Base-by-base conservation (phyloP, 2,888 invertebrate genomes). In the Drosophila tanythrix region DNA sequence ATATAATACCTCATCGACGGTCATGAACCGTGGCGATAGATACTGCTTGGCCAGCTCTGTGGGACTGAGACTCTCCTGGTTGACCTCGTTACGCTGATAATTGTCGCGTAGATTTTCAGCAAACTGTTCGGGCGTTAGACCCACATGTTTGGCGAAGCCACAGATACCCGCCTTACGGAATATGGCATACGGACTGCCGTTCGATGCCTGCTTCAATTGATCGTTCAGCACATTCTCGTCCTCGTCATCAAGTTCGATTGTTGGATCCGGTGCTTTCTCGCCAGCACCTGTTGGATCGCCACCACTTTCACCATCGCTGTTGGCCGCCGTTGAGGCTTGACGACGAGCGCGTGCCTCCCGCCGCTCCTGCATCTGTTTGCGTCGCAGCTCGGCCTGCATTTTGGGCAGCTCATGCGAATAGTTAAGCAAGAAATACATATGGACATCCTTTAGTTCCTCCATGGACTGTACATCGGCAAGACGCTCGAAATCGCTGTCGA, bases 41-140 rank as follows among this genome's bases (percentile, higher is more conserved):
- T 95, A 98, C 82, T 98, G 97, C 62, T 95, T 95, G 1, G 98
- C 98, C 25, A 97, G 94, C 79, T 97, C 97, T 0, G 95, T 89
- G 0, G 98, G 98, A 81, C 97, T 96, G n/a, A 96, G 95, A 0
- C 96, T 95, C 83, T 97, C 97, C 92, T 99, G 99, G 58, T 98
- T 98, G 2, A 99, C 98, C 91, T 99, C 99, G 92, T 98, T 97
- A 18, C 98, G 94, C 92, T 98, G 98, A 93, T 99, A 99, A 92
- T 98, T 98, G 91, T 99, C 99, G 1, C 98, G 95, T 10, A 99
- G 94, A 94, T 99, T 99, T 94, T 99, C 99, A 0, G 98, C 98
- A 92, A 98, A 99, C 93, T 99, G 97, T 91, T 98, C 98, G 0
- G 99, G 98, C 0, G 96, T 95, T 60, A 99, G 94, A 73, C 99